A percentile compares a stretch with the other conserved stretches of the same genome.
Conservation (phyloP, 2,888 invertebrate genomes). For the Acrocyrtus sp. region DNA sequence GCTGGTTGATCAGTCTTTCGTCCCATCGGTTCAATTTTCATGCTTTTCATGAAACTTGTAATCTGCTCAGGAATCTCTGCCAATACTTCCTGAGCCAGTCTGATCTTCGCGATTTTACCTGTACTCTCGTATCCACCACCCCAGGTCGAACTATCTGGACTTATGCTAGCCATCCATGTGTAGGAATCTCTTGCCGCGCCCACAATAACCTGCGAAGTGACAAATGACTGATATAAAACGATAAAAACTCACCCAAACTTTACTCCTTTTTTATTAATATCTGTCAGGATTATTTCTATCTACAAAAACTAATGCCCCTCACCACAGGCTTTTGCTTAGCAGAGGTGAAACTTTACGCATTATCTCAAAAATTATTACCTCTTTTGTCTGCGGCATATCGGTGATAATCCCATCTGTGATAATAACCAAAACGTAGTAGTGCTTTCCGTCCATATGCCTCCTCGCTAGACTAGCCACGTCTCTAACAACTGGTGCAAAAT, state of each 20-base stretch:
- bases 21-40: slow-evolving; percentile 65
- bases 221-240: not conserved
- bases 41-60: slow-evolving; percentile 66
- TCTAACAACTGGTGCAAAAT: slow-evolving; percentile 70
- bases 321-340: no score
- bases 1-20: slow-evolving; percentile 33
- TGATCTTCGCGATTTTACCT: slow-evolving; percentile 58
- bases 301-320: no score
- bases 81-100: slow-evolving; percentile 69
- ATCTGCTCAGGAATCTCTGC: slow-evolving; percentile 69
- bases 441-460: slow-evolving; percentile 66
- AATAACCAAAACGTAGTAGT: slow-evolving; percentile 70
- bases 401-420: slow-evolving; percentile 72
- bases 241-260: no score
- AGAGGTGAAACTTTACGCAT: no score
- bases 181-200: slow-evolving; percentile 67
- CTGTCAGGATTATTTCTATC: no score
- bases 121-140: slow-evolving; percentile 57
- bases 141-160: slow-evolving; percentile 53
- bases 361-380: slow-evolving; percentile 65
- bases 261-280: no score
- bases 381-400: slow-evolving; percentile 70
- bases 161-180: slow-evolving; percentile 54
- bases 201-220: slow-evolving; percentile 66
- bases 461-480: slow-evolving; percentile 67